Evolutionary conservation across 2,797 vertebrate genomes (phyloP), one percentile per base, ranked within the genome.

Genomic region (Ara ararauna): DNA sequence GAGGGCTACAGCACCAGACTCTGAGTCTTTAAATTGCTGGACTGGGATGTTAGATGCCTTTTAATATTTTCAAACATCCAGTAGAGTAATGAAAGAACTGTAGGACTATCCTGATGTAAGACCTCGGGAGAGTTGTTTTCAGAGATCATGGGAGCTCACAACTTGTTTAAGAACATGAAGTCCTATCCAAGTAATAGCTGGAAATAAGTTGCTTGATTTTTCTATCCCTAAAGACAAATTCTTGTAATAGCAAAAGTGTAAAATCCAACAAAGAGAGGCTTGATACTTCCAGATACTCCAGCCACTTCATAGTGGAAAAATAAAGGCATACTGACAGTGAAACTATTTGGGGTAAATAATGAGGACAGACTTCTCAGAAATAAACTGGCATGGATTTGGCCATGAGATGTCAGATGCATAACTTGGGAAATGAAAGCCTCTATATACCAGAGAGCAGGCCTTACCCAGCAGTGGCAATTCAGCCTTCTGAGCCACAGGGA

Each of bases 51-150:
- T 95, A 71, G 93, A 96, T 95, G 93, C 94, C 93, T 97, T 96
- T 97, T 95, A 97, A 96, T 95, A 96, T 96, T 97, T 97, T 92
- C 93, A 96, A 96, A 89, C 88, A 94, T 96, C 95, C 95, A 91
- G 93, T 66, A 90, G 94, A 96, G 93, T 95, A 96, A 95, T 96
- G 95, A 97, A 96, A 95, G 90, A 80, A 82, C 91, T 92, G 94
- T 44, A 95, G 91, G 94, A 80, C 93, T 94, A 78, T 65, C 93
- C 95, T 90, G 86, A 89, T 94, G 42, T 87, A 90, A 94, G 94
- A 94, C 88, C 95, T 89, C 94, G 0, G 68, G 94, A 96, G 95
- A 90, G 95, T 89, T 95, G 90, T 96, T 96, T 95, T 74, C 83
- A 61, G 91, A 94, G 91, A 93, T 91, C 96, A 45, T 77, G 93